Base-by-base conservation (phyloP, 2,888 invertebrate genomes). In the Hypsopygia costalis region DNA sequence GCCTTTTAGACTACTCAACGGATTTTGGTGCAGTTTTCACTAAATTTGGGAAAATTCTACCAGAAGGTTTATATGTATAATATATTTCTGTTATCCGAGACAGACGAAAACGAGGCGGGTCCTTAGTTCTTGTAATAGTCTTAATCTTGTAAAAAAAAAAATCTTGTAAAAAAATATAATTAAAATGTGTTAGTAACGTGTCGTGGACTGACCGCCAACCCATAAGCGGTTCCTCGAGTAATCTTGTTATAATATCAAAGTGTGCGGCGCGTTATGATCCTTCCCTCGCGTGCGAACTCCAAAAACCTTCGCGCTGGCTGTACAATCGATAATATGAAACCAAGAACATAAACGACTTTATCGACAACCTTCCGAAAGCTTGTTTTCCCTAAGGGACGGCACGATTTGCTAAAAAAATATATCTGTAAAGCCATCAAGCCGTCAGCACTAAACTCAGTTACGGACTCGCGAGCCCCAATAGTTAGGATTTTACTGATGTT, bases 271-370 rank as follows among this genome's bases (percentile, higher is more conserved):
- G 69, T 71, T 76, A 76, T 71, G 68, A 66, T 77, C 69, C 70
- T 71, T 73, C 68, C 74, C 69, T 81, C 66, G 80, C 82, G 81
- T 82, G 79, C 73, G 64, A 72, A 75, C 77, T 78, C 72, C 62
- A 56, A 72, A 75, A 77, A 73, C 74, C 74, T 74, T 70, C 67
- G 58, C 67, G 58, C 58, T 67, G 60, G 64, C 62, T 69, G 68
- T 69, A 34, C 20, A 80, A 81, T 83, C 83, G 73, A 82, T 83
- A 82, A 58, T 52, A 61, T 55, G 62, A 71, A 73, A 69, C 62
- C 65, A 68, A 62, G 55, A 62, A 60, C 67, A 70, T 66, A 73
- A 77, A 73, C 76, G 70, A 77, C 80, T 80, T 74, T 79, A 80
- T 74, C 66, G 69, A 63, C 55, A 53, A 52, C 49, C 69, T 71